Evolutionary conservation across 35 echinoderm and acorn worm species (phyloP).

Genomic region (Hemicentrotus pulcherrimus): DNA sequence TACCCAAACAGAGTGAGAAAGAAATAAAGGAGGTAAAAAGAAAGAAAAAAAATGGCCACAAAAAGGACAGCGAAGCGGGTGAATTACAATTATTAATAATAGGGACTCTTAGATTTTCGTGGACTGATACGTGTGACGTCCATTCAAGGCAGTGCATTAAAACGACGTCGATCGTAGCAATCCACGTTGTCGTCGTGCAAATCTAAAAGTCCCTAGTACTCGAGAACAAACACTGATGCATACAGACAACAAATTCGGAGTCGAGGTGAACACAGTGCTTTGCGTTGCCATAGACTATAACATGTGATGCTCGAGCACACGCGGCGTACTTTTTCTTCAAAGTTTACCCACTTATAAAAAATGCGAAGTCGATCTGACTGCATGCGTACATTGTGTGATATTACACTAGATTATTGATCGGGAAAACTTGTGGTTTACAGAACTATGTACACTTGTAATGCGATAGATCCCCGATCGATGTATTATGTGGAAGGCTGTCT

Average conservation of each 20-base stretch:
- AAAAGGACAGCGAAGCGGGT: background rate
- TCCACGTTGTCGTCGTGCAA: too few species aligned
- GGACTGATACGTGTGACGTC: too few species aligned
- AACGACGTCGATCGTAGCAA: too few species aligned
- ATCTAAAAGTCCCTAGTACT: too few species aligned
- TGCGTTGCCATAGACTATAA: background rate
- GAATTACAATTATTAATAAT: background rate
- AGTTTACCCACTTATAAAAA: background rate
- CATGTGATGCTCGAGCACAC: background rate
- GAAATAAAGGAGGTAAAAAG: too few species aligned
- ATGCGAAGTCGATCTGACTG: background rate
- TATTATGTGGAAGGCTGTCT: background rate
- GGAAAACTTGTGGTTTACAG: background rate
- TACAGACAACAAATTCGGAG: background rate
- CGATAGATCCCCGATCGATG: background rate
- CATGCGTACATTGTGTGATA: too few species aligned
- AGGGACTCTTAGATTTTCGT: too few species aligned
- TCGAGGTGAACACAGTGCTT: background rate
- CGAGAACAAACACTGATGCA: background rate
- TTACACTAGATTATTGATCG: background rate
- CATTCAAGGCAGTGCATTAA: too few species aligned
- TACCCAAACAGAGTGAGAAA: background rate
- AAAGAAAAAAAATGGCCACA: background rate
- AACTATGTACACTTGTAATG: background rate
- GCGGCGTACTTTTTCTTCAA: background rate